Base-by-base conservation (phyloP, 2,888 invertebrate species). In the Silvanus unidentatus region DNA sequence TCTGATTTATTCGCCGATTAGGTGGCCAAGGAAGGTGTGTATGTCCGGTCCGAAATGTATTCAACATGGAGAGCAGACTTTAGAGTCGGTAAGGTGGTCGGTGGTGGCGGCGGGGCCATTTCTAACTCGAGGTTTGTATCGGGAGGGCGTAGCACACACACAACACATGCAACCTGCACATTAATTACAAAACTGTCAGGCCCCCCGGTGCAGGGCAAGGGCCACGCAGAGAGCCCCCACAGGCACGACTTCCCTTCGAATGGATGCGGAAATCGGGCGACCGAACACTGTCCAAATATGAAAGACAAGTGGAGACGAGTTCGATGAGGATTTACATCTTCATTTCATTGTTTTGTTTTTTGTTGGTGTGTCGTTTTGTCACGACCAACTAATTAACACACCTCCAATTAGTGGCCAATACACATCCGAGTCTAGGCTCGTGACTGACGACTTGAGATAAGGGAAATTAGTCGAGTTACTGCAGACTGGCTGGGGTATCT, bases 151-250 rank as follows among this genome's bases (percentile, higher is more conserved):
- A 55, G 52, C 61, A 51, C 58, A 50, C 55, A 52, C 49, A 43
- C 50, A 55, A 55, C 62, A 58, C 67, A 67, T 66, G 67, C 67
- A 67, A 66, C 66, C 66, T 67, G 65, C 59, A 64, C 67, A 67
- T 67, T 66, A 65, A 67, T 67, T 65, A 66, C 59, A 54, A 53
- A 22, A 52, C 61, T 59, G 62, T 62, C 62, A 62, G 56, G 59
- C 59, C 60, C 63, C 60, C 59, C 59, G 57, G 53, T 45, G 60
- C 49, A 55, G 53, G 53, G 57, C 53, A 57, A 58, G 58, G 59
- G 58, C 58, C 54, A 59, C 52, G 57, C 56, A 53, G 57, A 49
- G 55, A 52, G 52, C 53, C 58, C 57, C 58, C 54, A 54, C 50
- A 37, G 48, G 55, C 47, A 44, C 49, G 52, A 54, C 60, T 63